Evolutionary conservation across 1,140 invertebrate genomes (phyloP).

Genomic region (Lordiphosa stackelbergi): DNA sequence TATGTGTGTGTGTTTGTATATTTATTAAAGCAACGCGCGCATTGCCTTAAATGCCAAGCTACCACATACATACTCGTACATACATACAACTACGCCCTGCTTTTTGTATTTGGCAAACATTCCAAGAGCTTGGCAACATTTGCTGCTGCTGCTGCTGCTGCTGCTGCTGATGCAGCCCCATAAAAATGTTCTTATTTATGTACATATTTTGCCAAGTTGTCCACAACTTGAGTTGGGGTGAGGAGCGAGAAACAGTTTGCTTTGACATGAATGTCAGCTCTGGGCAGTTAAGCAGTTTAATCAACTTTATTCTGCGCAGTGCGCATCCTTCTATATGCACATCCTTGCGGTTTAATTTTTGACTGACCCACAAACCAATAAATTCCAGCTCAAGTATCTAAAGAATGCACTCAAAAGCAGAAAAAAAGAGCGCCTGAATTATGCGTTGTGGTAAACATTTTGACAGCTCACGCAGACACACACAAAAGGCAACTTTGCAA

Average conservation of each 20-base stretch:
- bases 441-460: conserved; percentile 69
- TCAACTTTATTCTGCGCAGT: conserved; percentile 45
- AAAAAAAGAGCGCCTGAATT: conserved; percentile 56
- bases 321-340: neutral
- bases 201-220: conserved; percentile 46
- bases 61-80: conserved; percentile 31
- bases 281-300: conserved; percentile 73
- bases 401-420: conserved; percentile 49
- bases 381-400: conserved; percentile 63
- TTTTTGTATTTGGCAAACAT: conserved; percentile 71
- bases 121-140: conserved; percentile 53
- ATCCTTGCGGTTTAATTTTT: conserved; percentile 29
- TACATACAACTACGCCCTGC: conserved; percentile 50
- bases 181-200: conserved; percentile 56
- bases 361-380: conserved; percentile 66
- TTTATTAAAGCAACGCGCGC: conserved; percentile 75
- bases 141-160: conserved; percentile 22
- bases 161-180: conserved; percentile 34
- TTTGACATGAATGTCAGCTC: conserved; percentile 74
- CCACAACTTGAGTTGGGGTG: conserved; percentile 6
- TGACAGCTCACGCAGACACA: conserved; percentile 50
- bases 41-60: conserved; percentile 71
- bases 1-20: conserved; percentile 15
- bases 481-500: conserved; percentile 34
- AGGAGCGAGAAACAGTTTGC: conserved; percentile 29